Evolutionary conservation across 2,797 vertebrate species (phyloP).

Genomic region (Acanthopagrus latus): DNA sequence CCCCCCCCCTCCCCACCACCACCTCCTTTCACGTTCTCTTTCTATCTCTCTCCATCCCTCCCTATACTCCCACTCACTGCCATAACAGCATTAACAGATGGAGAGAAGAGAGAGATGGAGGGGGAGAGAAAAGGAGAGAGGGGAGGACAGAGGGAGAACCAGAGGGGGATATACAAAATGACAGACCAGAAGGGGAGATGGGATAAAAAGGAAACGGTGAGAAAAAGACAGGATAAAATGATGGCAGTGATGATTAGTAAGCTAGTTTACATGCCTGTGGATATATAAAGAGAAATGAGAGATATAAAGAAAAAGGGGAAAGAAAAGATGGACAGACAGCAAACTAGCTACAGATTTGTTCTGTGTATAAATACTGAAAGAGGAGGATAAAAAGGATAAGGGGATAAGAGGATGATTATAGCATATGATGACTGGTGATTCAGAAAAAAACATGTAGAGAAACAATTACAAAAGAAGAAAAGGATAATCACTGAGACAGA

Average conservation of each 20-base stretch:
- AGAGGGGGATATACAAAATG: slow-evolving; percentile 42
- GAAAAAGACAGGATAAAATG: not conserved
- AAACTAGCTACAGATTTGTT: not conserved
- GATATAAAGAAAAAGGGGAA: not conserved
- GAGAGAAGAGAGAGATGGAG: slow-evolving; percentile 39
- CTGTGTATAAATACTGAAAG: slow-evolving; percentile 5
- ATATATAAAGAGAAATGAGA: slow-evolving; percentile 16
- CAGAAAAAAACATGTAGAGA: not conserved
- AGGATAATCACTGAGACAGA: not conserved
- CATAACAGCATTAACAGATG: slow-evolving; percentile 70
- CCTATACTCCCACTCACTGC: slow-evolving; percentile 72
- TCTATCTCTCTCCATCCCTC: slow-evolving; percentile 56
- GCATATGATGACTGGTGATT: slow-evolving; percentile 28
- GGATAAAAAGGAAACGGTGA: not conserved
- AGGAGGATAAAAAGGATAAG: not conserved
- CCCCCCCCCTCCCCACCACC: slow-evolving; percentile 24
- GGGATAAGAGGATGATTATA: slow-evolving; percentile 9
- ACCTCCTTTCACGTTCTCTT: slow-evolving; percentile 14
- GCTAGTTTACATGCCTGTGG: not conserved
- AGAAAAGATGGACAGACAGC: not conserved
- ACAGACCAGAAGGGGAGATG: slow-evolving; percentile 37
- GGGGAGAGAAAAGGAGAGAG: slow-evolving; percentile 10
- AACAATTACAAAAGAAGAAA: slow-evolving; percentile 6
- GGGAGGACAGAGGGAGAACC: slow-evolving; percentile 43
- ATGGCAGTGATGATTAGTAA: slow-evolving; percentile 20